Conservation (phyloP, 2,888 invertebrate species). For the Andricus curvator region DNA sequence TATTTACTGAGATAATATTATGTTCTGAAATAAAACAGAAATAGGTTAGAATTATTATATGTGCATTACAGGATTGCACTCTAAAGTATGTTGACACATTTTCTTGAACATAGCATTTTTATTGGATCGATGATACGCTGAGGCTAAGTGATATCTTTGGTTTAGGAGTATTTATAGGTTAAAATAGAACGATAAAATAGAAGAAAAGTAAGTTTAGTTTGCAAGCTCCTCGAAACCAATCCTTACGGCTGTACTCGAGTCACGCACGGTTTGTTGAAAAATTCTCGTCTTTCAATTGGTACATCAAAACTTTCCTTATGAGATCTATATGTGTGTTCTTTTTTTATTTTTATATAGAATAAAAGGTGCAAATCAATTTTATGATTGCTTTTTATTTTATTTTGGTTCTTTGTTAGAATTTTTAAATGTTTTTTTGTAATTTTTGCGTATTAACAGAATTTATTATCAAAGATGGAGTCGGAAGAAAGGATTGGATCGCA, state of each 20-base stretch:
- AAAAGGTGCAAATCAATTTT: conserved; percentile 1
- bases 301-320: conserved; percentile 1
- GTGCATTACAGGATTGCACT: not conserved
- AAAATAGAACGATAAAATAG: conserved; percentile 27
- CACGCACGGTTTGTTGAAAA: conserved; percentile 46
- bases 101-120: conserved; percentile 5
- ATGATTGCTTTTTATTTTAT: no score
- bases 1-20: no score
- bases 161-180: conserved; percentile 36
- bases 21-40: no score
- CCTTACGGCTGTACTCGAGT: conserved; percentile 42
- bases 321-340: conserved; percentile 29
- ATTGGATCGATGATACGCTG: not conserved
- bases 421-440: conserved; percentile 31
- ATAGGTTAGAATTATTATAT: not conserved
- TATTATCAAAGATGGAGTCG: conserved; percentile 11
- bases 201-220: not conserved
- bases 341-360: not conserved
- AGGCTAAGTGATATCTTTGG: not conserved
- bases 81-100: not conserved
- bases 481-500: conserved; percentile 37
- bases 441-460: conserved; percentile 1
- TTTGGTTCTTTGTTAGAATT: no score
- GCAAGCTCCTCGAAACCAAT: conserved; percentile 33
- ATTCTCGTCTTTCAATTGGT: conserved; percentile 22